Conservation (phyloP, 2,888 invertebrate genomes). For the Dryadula phaetusa region DNA sequence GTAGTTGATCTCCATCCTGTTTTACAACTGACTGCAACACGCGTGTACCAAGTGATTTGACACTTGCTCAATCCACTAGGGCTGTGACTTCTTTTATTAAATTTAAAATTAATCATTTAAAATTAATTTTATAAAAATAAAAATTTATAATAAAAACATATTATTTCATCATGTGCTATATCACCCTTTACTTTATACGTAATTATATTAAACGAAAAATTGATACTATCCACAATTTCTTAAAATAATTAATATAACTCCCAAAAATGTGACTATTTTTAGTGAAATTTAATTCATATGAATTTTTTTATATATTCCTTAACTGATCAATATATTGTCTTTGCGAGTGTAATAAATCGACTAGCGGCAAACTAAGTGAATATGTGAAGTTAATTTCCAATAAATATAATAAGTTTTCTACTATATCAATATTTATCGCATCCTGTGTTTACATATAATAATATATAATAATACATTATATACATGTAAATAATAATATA, state of each 20-base stretch:
- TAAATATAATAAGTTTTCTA: background rate
- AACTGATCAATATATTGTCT: no score
- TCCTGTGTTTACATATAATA: background rate
- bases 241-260: no score
- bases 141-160: no score
- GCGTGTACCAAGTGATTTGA: constrained; percentile 61
- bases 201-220: no score
- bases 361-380: background rate
- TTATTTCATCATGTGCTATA: no score
- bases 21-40: constrained; percentile 44
- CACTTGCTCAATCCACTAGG: constrained; percentile 63
- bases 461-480: constrained; percentile 13
- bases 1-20: constrained; percentile 46
- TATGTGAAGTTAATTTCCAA: background rate
- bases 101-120: background rate
- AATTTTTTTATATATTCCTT: no score
- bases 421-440: background rate
- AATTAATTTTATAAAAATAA: background rate
- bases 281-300: no score
- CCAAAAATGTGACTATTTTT: no score
- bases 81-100: constrained; percentile 47
- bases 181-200: no score
- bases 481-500: constrained; percentile 29
- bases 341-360: no score
- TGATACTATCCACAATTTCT: no score